A percentile compares a stretch with the other conserved stretches of the same genome.
phyloP scores from a whole-genome alignment of 2,888 invertebrate genomes.

The Chaitophorus viminalis region DNA sequence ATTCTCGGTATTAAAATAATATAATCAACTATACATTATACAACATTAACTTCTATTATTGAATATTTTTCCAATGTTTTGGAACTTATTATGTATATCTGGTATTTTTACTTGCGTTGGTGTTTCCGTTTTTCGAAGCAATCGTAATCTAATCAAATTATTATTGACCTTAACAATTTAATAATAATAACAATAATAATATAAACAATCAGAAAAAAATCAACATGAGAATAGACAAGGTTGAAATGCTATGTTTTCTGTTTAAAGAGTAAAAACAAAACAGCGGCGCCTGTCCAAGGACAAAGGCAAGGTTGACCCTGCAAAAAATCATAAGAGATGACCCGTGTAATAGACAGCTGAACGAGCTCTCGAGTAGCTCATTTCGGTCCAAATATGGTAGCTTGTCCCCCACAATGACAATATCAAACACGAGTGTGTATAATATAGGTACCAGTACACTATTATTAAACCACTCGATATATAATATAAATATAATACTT shows the following conservation, averaged over 20 bases:
- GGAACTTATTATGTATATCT: background rate
- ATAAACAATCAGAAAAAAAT: conserved; percentile 33
- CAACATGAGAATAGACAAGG: conserved; percentile 48
- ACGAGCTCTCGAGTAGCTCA: conserved; percentile 19
- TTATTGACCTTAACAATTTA: conserved; percentile 24
- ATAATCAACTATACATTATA: no score
- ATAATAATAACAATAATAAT: background rate
- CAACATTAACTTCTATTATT: background rate
- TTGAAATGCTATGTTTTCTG: conserved; percentile 28
- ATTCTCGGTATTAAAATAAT: no score
- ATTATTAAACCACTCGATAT: conserved; percentile 35
- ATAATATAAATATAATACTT: background rate
- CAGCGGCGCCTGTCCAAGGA: conserved; percentile 50
- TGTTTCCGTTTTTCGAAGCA: conserved; percentile 33
- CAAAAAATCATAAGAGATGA: conserved; percentile 25
- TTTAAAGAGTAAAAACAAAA: conserved; percentile 55
- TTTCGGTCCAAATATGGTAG: conserved; percentile 60
- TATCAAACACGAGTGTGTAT: conserved; percentile 11
- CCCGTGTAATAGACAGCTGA: conserved; percentile 31
- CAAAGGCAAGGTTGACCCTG: conserved; percentile 51
- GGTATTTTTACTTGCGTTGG: background rate
- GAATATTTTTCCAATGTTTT: background rate
- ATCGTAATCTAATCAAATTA: conserved; percentile 42
- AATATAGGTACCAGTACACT: background rate
- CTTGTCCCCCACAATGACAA: conserved; percentile 55